These are phyloP conservation scores for Copsychus sechellarum DNA, from an alignment of 2,113 vertebrate genomes.

Conservation along the genomic window DNA sequence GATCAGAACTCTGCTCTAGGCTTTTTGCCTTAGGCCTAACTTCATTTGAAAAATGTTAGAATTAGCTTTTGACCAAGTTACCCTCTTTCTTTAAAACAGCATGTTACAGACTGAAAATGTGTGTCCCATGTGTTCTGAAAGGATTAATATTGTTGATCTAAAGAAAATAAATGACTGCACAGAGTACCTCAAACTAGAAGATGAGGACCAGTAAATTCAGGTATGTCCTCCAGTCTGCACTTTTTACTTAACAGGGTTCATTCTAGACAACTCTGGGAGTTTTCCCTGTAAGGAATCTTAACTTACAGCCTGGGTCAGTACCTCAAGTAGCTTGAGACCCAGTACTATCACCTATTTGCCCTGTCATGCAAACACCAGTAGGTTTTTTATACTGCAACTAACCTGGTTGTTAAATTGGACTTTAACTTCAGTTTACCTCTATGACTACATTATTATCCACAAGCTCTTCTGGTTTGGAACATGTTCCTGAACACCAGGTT, in stretches of 20 bases:
- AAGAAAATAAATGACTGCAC: conserved; percentile 82
- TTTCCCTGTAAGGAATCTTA: no score
- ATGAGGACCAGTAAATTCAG: conserved; percentile 67
- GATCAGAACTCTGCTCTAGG: not conserved
- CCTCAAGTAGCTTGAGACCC: fast-evolving
- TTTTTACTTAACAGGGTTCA: not conserved
- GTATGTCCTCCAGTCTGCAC: not conserved
- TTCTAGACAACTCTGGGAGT: fast-evolving
- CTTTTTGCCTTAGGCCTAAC: not conserved
- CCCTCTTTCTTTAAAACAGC: conserved; percentile 69
- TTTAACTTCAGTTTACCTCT: not conserved
- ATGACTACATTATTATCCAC: fast-evolving
- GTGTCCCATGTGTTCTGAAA: conserved; percentile 94
- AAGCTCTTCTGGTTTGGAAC: not conserved
- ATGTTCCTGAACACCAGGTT: not conserved
- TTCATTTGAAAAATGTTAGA: not conserved
- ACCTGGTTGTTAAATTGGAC: not conserved
- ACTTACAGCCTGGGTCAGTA: not conserved
- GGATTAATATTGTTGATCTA: conserved; percentile 75
- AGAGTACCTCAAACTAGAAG: conserved; percentile 77
- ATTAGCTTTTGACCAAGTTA: not conserved
- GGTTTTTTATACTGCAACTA: not conserved
- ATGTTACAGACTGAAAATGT: conserved; percentile 83
- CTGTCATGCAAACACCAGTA: not conserved
- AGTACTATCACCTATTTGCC: fast-evolving